Percentiles rank a stretch among this genome's conserved stretches.
phyloP scores from a whole-genome alignment of 2,888 invertebrate species.

The Augiades crinisus region DNA sequence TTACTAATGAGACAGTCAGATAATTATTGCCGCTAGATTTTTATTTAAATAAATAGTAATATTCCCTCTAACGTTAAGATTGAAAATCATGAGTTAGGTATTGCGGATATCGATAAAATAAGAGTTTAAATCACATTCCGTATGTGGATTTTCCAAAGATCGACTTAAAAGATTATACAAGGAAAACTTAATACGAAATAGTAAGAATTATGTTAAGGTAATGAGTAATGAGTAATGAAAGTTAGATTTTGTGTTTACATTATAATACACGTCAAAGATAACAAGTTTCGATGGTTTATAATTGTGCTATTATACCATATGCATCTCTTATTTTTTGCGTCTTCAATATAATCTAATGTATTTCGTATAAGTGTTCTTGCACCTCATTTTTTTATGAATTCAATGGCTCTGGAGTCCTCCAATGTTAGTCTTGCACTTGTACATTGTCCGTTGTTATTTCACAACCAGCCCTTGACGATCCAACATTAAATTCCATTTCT shows the following conservation, averaged over 20 bases:
- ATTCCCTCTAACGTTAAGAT: too few relatives aligned
- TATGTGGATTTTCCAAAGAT: background rate
- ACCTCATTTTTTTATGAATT: background rate
- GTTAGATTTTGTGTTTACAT: background rate
- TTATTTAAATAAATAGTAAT: too few relatives aligned
- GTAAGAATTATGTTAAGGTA: background rate
- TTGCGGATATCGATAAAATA: background rate
- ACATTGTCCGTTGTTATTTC: background rate
- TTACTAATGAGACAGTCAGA: too few relatives aligned
- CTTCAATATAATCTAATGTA: too few relatives aligned
- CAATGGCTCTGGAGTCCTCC: background rate
- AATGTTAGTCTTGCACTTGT: slow-evolving; percentile 6
- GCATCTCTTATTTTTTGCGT: too few relatives aligned
- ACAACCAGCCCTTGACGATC: slow-evolving; percentile 14
- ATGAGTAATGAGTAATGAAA: background rate
- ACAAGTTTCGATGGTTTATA: too few relatives aligned
- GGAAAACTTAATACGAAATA: background rate
- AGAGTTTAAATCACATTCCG: background rate
- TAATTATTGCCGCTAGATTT: too few relatives aligned
- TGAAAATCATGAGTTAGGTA: too few relatives aligned
- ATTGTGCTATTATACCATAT: too few relatives aligned
- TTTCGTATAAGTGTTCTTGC: too few relatives aligned
- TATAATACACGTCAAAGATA: too few relatives aligned
- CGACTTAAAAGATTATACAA: background rate
- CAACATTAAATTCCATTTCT: slow-evolving; percentile 10